A percentile compares a stretch with the other conserved stretches of the same genome.
Evolutionary conservation across 2,797 vertebrate genomes (phyloP).

Genomic region (Triplophysa bombifrons): DNA sequence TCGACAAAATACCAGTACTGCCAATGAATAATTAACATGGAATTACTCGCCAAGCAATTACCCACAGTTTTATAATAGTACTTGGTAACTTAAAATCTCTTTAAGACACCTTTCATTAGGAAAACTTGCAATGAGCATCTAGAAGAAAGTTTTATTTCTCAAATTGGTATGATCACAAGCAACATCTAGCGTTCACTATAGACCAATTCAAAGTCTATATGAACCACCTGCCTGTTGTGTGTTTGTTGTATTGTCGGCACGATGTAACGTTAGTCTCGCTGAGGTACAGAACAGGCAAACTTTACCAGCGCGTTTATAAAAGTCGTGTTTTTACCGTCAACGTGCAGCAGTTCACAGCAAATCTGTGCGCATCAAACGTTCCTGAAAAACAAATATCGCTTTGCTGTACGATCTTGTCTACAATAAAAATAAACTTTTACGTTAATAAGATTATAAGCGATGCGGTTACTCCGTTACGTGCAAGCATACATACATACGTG

Average conservation of each 20-base stretch:
- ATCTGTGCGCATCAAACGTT: not conserved
- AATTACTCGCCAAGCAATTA: no score
- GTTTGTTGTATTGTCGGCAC: not conserved
- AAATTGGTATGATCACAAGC: no score
- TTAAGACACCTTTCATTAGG: no score
- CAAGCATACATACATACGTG: not conserved
- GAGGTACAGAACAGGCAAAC: not conserved
- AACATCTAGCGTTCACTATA: not conserved
- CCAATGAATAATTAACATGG: no score
- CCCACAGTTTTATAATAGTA: no score
- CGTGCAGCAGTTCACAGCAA: not conserved
- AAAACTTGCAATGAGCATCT: not conserved
- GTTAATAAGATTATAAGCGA: no score
- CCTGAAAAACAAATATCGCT: not conserved
- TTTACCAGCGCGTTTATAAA: not conserved
- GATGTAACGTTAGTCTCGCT: not conserved
- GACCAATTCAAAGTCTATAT: not conserved
- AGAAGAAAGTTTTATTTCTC: not conserved
- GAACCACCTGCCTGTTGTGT: no score
- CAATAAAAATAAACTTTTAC: slow-evolving; percentile 1
- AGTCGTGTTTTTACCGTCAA: not conserved
- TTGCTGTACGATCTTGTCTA: not conserved
- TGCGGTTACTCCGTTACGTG: not conserved
- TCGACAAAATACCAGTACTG: no score
- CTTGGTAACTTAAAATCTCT: no score